Base-by-base conservation (phyloP, 2,888 invertebrate species). In the Leptogaster cylindrica region DNA sequence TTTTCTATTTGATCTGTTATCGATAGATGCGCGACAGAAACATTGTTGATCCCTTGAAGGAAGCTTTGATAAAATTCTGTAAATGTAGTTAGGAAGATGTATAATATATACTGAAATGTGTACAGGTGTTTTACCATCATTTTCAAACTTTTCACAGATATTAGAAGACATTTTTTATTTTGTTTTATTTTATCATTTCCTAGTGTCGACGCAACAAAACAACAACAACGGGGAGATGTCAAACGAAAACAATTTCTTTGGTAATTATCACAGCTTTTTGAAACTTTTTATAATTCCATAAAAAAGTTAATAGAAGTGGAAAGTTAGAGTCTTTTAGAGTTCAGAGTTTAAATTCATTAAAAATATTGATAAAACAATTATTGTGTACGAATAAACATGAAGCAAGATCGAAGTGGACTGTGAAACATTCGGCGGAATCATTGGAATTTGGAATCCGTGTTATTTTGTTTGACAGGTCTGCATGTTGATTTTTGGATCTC, bases 1-100 rank as follows among this genome's bases (percentile, higher is more conserved):
- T 87, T 88, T 68, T 84, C 85, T 4, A 91, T 88, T 83, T 90
- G 89, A 66, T 89, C 89, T 0, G 87, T 84, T 61, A 89, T 88
- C 1, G 88, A 31, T 20, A 52, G 31, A 18, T 18, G 16, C n/a
- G 52, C 27, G 7, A 2, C 18, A n/a, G 52, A 1, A 16, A 7
- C 14, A 6, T 28, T 52, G 33, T 44, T 12, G 33, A 28, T 23
- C 52, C 61, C 18, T 31, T 31, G 16, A 18, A 71, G 27, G 41
- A 72, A 72, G n/a, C 23, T 14, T 23, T 72, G 51, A 36, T 55
- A 72, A 16, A 72, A 72, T 28, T 68, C 71, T 70, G 14, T 18
- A 41, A 65, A 63, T 23, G 25, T 39, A n/a, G 20, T 44, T 58
- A 27, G n/a, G 36, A 10, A 33, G 31, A 5, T 3, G 8, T 18